These are phyloP conservation scores for Vesta saturnalis DNA, from an alignment of 2,888 invertebrate species.

Conservation along the genomic window DNA sequence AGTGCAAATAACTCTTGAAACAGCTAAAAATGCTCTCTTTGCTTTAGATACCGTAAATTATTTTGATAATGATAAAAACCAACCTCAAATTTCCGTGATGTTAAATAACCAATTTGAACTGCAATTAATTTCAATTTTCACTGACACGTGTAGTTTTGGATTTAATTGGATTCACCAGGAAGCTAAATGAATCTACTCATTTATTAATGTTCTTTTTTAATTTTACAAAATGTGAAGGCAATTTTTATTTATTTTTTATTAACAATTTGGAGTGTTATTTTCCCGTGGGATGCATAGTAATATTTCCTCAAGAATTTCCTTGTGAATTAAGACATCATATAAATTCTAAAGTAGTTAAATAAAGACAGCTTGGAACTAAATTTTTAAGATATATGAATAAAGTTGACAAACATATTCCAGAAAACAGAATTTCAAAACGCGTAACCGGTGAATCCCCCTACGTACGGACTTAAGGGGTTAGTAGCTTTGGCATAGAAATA, in stretches of 20 bases:
- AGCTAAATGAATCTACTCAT: constrained; percentile 14
- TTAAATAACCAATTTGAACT: neutral
- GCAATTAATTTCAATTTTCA: constrained; percentile 18
- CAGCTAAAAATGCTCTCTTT: neutral
- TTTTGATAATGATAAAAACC: neutral
- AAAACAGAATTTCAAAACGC: constrained; percentile 29
- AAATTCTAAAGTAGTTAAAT: neutral
- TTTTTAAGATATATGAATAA: no score
- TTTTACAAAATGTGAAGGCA: no score
- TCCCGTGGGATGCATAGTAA: no score
- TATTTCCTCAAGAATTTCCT: neutral
- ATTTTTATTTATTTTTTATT: no score
- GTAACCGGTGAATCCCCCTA: constrained; percentile 9
- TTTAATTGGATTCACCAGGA: constrained; percentile 19
- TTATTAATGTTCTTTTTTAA: constrained; percentile 5
- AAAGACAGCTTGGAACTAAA: neutral
- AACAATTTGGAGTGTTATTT: no score
- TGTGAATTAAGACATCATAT: neutral
- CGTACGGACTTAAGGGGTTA: constrained; percentile 10
- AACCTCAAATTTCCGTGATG: neutral
- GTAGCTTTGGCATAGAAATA: constrained; percentile 30
- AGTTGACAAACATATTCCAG: constrained; percentile 14
- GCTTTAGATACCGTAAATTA: neutral
- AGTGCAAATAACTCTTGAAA: no score
- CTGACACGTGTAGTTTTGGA: constrained; percentile 15